Evolutionary conservation across 1,140 invertebrate species (phyloP).

Genomic region (Drosophila suzukii): DNA sequence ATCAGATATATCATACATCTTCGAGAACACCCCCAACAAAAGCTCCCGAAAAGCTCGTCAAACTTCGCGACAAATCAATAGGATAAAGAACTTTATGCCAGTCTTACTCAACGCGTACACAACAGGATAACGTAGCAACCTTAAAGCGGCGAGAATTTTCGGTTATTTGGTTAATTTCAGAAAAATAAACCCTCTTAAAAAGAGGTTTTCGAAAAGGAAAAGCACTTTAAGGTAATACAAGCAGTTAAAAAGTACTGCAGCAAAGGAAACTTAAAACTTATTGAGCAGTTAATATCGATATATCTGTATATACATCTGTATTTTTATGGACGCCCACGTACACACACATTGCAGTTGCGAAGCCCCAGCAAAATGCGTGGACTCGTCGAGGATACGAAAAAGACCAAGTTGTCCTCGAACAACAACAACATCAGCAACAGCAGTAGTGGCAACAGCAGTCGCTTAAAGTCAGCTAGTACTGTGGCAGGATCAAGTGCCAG

Average conservation of each 20-base stretch:
- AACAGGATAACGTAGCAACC: conserved; percentile 60
- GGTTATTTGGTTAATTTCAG: conserved; percentile 29
- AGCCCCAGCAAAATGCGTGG: conserved; percentile 73
- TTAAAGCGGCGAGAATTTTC: conserved; percentile 19
- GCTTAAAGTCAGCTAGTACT: conserved; percentile 25
- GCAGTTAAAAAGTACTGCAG: neutral
- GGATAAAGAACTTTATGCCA: conserved; percentile 51
- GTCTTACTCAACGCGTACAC: conserved; percentile 73
- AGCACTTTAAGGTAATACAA: conserved; percentile 13
- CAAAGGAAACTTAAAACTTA: neutral
- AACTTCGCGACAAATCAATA: conserved; percentile 67
- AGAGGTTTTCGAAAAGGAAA: conserved; percentile 7
- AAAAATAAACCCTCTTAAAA: conserved; percentile 10
- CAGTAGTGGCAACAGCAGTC: conserved; percentile 27
- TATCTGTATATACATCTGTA: conserved; percentile 40
- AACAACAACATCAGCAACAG: conserved; percentile 60
- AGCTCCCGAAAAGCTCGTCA: conserved; percentile 42
- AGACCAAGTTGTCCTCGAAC: conserved; percentile 58
- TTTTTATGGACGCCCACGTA: conserved; percentile 52
- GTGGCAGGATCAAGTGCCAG: conserved; percentile 48
- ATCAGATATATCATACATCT: neutral
- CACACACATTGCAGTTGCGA: conserved; percentile 24
- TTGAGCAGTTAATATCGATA: conserved; percentile 33
- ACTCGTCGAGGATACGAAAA: conserved; percentile 77
- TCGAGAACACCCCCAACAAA: conserved; percentile 41